Evolutionary conservation across 1,140 invertebrate genomes (phyloP).

Genomic region (Drosophila tsacasi): DNA sequence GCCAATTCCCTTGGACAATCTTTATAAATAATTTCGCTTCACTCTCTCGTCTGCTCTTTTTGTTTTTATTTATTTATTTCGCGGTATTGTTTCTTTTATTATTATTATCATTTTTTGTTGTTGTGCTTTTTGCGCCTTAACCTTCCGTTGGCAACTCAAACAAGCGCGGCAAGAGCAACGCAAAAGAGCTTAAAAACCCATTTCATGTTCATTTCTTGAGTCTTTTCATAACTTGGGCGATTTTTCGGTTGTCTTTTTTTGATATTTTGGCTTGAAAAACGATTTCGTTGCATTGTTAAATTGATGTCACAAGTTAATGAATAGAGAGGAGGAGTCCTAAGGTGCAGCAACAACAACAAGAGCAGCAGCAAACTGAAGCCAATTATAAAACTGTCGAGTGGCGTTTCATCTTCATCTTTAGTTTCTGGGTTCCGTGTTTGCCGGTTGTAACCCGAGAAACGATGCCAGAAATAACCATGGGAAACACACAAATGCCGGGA

Average conservation of each 20-base stretch:
- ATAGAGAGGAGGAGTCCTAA: slow-evolving; percentile 6
- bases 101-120: neutral
- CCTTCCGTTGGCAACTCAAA: slow-evolving; percentile 33
- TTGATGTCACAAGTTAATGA: slow-evolving; percentile 40
- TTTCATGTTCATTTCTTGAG: slow-evolving; percentile 36
- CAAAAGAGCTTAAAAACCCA: slow-evolving; percentile 39
- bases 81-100: slow-evolving; percentile 6
- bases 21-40: slow-evolving; percentile 34
- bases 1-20: slow-evolving; percentile 43
- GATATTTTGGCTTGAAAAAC: slow-evolving; percentile 11
- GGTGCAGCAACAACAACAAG: slow-evolving; percentile 12
- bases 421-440: slow-evolving; percentile 25
- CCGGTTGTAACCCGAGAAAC: slow-evolving; percentile 48
- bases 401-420: slow-evolving; percentile 13
- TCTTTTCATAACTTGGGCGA: slow-evolving; percentile 25
- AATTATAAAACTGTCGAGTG: slow-evolving; percentile 51
- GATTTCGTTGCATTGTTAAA: slow-evolving; percentile 34
- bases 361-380: slow-evolving; percentile 6
- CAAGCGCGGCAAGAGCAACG: neutral
- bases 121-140: slow-evolving; percentile 16
- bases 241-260: neutral
- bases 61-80: slow-evolving; percentile 16
- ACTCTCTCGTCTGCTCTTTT: slow-evolving; percentile 6
- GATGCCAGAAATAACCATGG: slow-evolving; percentile 39
- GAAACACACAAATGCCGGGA: slow-evolving; percentile 20